Evolutionary conservation across 1,140 invertebrate species (phyloP).

Genomic region (Mya arenaria): DNA sequence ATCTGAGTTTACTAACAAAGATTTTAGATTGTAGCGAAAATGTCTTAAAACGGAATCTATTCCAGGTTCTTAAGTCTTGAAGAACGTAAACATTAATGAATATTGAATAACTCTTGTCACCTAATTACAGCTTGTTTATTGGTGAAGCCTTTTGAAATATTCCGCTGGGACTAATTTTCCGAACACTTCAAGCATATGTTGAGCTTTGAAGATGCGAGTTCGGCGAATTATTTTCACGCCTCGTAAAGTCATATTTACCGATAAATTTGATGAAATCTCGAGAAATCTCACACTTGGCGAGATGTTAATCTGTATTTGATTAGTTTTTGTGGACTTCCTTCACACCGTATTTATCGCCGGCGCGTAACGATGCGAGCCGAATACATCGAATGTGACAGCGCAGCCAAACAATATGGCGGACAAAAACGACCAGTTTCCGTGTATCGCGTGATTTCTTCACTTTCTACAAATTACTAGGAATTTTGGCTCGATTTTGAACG

Average conservation of each 20-base stretch:
- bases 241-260: constrained; percentile 58
- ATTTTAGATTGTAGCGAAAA: too few species aligned
- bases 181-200: constrained; percentile 48
- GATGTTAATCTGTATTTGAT: constrained; percentile 57
- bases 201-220: constrained; percentile 6
- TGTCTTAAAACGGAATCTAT: too few species aligned
- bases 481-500: too few species aligned
- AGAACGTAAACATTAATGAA: constrained; percentile 49
- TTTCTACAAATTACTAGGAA: too few species aligned
- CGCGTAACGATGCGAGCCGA: constrained; percentile 30
- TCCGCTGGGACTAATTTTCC: constrained; percentile 24
- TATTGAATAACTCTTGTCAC: constrained; percentile 48
- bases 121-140: constrained; percentile 37
- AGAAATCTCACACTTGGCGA: constrained; percentile 50
- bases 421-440: too few species aligned
- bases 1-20: too few species aligned
- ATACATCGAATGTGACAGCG: constrained; percentile 48
- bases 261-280: constrained; percentile 58
- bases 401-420: too few species aligned
- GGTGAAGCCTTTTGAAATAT: constrained; percentile 14
- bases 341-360: constrained; percentile 17
- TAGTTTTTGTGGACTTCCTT: constrained; percentile 41
- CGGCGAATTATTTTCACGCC: constrained; percentile 34
- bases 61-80: too few species aligned
- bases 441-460: too few species aligned